Conservation (phyloP, 2,888 invertebrate species). For the Melitaea athalia region DNA sequence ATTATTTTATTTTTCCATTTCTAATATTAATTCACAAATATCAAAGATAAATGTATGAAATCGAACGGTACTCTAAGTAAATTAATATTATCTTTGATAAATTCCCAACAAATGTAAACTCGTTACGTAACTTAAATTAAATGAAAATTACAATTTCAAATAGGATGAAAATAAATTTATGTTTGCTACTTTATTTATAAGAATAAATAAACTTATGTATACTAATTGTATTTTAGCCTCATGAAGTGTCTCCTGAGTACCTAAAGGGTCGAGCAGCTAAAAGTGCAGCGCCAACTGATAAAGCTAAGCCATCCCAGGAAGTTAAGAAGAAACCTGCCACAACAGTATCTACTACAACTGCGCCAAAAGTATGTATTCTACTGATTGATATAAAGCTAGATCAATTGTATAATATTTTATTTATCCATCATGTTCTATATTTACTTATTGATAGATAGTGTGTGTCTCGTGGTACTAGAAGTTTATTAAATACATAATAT, state of each 20-base stretch:
- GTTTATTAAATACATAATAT: too few relatives aligned
- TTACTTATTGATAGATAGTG: too few relatives aligned
- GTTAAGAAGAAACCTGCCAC: conserved; percentile 63
- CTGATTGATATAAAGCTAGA: background rate
- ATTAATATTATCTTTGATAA: too few relatives aligned
- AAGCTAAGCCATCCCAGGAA: conserved; percentile 56
- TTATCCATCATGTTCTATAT: too few relatives aligned
- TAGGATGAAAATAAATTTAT: background rate
- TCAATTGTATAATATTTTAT: background rate
- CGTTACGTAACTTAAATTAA: too few relatives aligned
- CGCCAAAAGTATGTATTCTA: conserved; percentile 61
- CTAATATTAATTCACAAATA: too few relatives aligned
- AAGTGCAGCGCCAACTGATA: conserved; percentile 55
- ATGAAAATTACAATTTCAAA: background rate
- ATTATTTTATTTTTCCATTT: too few relatives aligned
- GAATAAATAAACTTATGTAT: background rate
- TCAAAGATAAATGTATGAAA: too few relatives aligned
- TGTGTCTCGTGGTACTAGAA: too few relatives aligned
- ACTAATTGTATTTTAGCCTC: conserved; percentile 58
- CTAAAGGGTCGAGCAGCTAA: conserved; percentile 69
- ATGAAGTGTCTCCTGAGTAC: conserved; percentile 76
- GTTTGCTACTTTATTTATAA: background rate
- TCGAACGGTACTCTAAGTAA: too few relatives aligned
- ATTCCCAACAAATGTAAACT: too few relatives aligned
- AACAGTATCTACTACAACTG: conserved; percentile 48